Conservation (phyloP, 2,113 vertebrate genomes). For the Perca flavescens region DNA sequence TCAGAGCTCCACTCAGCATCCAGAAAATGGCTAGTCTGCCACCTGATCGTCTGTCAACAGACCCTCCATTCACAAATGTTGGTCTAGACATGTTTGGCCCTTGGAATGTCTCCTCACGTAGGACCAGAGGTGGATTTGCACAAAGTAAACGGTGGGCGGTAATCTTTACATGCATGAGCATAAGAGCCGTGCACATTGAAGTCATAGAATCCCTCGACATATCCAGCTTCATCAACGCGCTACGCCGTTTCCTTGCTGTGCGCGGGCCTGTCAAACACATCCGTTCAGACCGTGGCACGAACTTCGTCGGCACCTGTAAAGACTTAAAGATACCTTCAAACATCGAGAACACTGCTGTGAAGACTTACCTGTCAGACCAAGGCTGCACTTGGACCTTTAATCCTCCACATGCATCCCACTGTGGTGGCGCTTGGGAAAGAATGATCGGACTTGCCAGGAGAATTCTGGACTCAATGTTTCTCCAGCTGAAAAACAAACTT, state of each 20-base stretch:
- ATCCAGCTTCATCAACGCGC: conserved; percentile 43
- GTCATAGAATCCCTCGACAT: conserved; percentile 41
- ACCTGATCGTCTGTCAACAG: conserved; percentile 23
- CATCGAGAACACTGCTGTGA: too few relatives aligned
- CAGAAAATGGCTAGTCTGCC: conserved; percentile 52
- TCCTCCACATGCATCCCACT: conserved; percentile 21
- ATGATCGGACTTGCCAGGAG: background rate
- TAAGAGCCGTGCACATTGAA: conserved; percentile 29
- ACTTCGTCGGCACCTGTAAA: too few relatives aligned
- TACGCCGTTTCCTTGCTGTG: conserved; percentile 24
- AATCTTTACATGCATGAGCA: conserved; percentile 54
- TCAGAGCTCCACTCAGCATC: background rate
- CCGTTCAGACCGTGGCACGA: background rate
- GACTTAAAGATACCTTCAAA: too few relatives aligned
- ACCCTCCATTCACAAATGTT: conserved; percentile 45
- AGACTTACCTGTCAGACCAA: too few relatives aligned
- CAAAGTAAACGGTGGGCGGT: conserved; percentile 38
- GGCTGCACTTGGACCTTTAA: too few relatives aligned
- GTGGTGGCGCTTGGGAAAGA: background rate
- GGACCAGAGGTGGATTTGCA: conserved; percentile 23
- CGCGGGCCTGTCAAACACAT: conserved; percentile 20
- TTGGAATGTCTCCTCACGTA: conserved; percentile 17
- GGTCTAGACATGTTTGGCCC: conserved; percentile 44
- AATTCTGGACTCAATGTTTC: conserved; percentile 46
- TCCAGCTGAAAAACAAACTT: conserved; percentile 12